Evolutionary conservation across 2,888 invertebrate genomes (phyloP), one percentile per base, ranked within the genome.

Genomic region (Acrobasis repandana): DNA sequence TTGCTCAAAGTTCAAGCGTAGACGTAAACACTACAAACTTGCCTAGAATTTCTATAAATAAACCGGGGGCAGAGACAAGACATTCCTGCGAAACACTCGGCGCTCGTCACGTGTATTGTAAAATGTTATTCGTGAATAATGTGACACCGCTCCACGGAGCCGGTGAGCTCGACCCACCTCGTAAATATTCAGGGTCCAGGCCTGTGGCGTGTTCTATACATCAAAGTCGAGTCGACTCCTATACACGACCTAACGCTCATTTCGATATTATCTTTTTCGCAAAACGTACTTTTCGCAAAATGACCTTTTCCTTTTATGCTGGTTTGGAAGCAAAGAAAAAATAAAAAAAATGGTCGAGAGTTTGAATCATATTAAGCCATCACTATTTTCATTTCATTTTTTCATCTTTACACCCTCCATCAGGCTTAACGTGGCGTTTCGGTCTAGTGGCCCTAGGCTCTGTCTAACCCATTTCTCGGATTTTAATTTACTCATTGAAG

Each of bases 161-260:
- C 66, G 47, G 69, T 66, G 74, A 73, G 72, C 70, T 68, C 73
- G 68, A 71, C 72, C 72, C 74, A 71, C 70, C 79, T 85, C 83
- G 85, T 88, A 86, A 86, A 88, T 87, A 88, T 88, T 86, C 86
- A 86, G 83, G 83, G 83, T 82, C 81, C 82, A 73, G 34, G 46
- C 60, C 52, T 14, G 52, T 34, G 76, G 72, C 81, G 79, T 72
- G 79, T 75, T 76, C 82, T 79, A 85, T 85, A 85, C 85, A 85
- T 86, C 86, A 83, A 85, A 83, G 86, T 85, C 83, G 77, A 69
- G 77, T 79, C 77, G 77, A 76, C 79, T 81, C 72, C 78, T 77
- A 80, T 80, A 79, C 73, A 74, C 72, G 67, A 74, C 68, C 28
- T 28, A 28, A 4, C 28, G 6, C 28, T 28, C 28, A 28, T 28